Conservation (phyloP, 2,888 invertebrate genomes). For the Aphrophora alni region DNA sequence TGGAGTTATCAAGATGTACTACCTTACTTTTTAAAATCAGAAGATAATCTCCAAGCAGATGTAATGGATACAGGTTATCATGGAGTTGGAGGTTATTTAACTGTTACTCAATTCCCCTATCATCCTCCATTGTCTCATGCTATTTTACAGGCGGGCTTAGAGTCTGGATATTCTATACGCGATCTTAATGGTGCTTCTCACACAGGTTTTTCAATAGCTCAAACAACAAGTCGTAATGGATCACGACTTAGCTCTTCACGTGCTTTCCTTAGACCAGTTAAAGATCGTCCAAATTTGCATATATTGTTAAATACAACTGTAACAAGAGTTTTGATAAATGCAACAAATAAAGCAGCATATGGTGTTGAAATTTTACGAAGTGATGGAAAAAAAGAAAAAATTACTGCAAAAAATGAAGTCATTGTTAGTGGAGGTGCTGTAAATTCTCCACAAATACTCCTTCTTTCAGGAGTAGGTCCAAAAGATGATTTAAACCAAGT, state of each 20-base stretch:
- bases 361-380: conserved; percentile 60
- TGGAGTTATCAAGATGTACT: conserved; percentile 91
- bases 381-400: conserved; percentile 46
- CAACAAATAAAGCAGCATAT: conserved; percentile 69
- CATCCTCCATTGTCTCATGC: conserved; percentile 84
- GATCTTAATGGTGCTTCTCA: conserved; percentile 83
- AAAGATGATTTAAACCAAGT: conserved; percentile 68
- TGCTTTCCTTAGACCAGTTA: conserved; percentile 82
- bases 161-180: conserved; percentile 68
- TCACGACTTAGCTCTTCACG: conserved; percentile 82
- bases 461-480: conserved; percentile 89
- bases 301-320: conserved; percentile 84
- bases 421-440: conserved; percentile 78
- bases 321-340: conserved; percentile 72
- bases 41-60: conserved; percentile 76
- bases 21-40: conserved; percentile 88
- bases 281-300: conserved; percentile 77
- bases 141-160: conserved; percentile 67
- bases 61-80: conserved; percentile 80
- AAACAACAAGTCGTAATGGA: conserved; percentile 86
- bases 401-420: conserved; percentile 73
- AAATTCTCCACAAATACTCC: conserved; percentile 90
- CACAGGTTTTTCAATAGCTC: conserved; percentile 87
- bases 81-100: conserved; percentile 76
- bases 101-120: conserved; percentile 83